Base-by-base conservation (phyloP, 2,113 vertebrate species). In the Diphyllodes magnificus region DNA sequence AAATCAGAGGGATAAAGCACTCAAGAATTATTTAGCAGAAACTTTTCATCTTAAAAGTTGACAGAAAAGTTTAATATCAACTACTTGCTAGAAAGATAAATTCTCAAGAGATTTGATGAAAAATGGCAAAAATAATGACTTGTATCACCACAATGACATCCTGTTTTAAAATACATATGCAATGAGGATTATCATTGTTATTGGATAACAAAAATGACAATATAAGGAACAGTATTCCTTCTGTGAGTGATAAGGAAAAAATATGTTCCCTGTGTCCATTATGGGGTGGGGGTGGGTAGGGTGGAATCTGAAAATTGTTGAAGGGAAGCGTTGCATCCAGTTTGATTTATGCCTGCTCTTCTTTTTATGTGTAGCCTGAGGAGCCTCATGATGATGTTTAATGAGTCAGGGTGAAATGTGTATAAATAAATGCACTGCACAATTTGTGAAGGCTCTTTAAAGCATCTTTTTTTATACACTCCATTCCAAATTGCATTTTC, bases 401-500 rank as follows among this genome's bases (percentile, higher is more conserved):
- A 96, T 93, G 95, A 96, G 79, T 95, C 90, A 95, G 95, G 70
- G 64, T 95, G 85, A 90, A 93, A 96, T 85, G 59, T 89, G 85
- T 87, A 88, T 97, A 95, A 97, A 95, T 96, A 97, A 96, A 94
- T 78, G 71, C 77, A 77, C 68, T 95, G 70, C 53, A 90, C 82
- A 89, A 88, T 93, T 96, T 85, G 60, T 50, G 93, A 84, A 83
- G 79, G 33, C 47, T 91, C 92, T 75, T 94, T 93, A 80, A 94
- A 88, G 51, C 57, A 15, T 69, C 79, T 88, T 86, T 81, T 83
- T 83, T 63, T 39, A 79, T 70, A 42, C 18, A 45, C 45, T 95
- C 66, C 22, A n/a, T 61, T 33, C 61, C 40, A 59, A 96, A 91
- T 45, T 81, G 24, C 21, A 60, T 91, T 93, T 96, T 82, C 84